phyloP scores from a whole-genome alignment of 2,113 vertebrate genomes.

The Cyphotilapia sp. region DNA sequence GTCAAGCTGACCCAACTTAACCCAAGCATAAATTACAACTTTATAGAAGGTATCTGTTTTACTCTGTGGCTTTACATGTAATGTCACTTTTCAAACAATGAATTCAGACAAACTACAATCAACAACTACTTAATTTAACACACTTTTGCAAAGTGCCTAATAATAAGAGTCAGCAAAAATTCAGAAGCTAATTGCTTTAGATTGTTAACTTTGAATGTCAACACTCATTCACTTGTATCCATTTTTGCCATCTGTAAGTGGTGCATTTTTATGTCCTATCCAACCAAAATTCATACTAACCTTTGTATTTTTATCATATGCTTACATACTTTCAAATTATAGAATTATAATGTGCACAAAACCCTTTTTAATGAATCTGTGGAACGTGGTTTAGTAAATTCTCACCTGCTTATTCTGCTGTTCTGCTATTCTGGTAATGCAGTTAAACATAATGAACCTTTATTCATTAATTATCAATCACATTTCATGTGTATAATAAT shows the following conservation, averaged over 20 bases:
- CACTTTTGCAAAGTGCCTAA: neutral
- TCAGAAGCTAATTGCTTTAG: neutral
- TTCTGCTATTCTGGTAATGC: neutral
- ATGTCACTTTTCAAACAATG: neutral
- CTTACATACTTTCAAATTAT: neutral
- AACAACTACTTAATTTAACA: neutral
- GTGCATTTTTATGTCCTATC: neutral
- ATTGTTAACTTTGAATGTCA: neutral
- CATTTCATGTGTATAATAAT: neutral
- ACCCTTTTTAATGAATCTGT: neutral
- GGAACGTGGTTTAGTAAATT: neutral
- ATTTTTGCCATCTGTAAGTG: neutral
- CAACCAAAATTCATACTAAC: neutral
- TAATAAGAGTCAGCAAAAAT: accelerated
- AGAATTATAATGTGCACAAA: neutral
- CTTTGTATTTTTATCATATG: neutral
- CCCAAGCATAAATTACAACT: neutral
- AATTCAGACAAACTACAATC: neutral
- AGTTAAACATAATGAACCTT: neutral
- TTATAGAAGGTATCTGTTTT: neutral
- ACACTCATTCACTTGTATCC: neutral
- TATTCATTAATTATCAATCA: neutral
- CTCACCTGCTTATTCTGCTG: neutral
- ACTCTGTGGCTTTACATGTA: neutral
- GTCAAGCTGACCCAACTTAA: neutral